Base-by-base conservation (phyloP, 1,140 invertebrate species). In the Theocolax elegans region DNA sequence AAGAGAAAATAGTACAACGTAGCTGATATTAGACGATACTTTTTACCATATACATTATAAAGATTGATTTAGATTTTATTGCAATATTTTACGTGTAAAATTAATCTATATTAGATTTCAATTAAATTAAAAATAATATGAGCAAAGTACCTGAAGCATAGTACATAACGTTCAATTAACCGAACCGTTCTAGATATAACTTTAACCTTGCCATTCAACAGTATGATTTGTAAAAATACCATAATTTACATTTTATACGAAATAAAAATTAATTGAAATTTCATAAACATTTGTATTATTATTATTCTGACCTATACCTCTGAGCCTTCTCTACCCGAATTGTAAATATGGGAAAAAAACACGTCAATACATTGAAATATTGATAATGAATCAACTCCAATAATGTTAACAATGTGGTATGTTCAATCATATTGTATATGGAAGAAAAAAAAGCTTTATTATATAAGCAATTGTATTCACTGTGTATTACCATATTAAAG, bases 111-210 rank as follows among this genome's bases (percentile, higher is more conserved):
- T 42, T 15, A 54, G 21, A 46, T 21, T 75, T 76, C 72, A 72
- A 74, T 49, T n/a, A n/a, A n/a, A n/a, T 58, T 42, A 54, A 66
- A 35, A 13, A 46, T 71, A 59, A 51, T 65, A 72, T 72, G 69
- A 74, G 72, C 27, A 70, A 74, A 77, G 76, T 76, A 77, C 76
- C 76, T 77, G 76, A 77, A 76, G 53, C 65, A 74, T 49, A 77
- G 76, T 77, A 77, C 74, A 77, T 65, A 74, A 49, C 31, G 35
- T 70, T 67, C 35, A 46, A 48, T 75, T 46, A 56, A 54, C 71
- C 35, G 9, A 53, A 54, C 10, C 67, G 70, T 6, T 60, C 67
- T 72, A 56, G 59, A 67, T 35, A 15, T 72, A 72, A 63, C 65
- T 40, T 67, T 65, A 53, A n/a, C 29, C 51, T 53, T 72, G 60